phyloP scores from a whole-genome alignment of 2,113 vertebrate genomes.

The Tachycineta bicolor region DNA sequence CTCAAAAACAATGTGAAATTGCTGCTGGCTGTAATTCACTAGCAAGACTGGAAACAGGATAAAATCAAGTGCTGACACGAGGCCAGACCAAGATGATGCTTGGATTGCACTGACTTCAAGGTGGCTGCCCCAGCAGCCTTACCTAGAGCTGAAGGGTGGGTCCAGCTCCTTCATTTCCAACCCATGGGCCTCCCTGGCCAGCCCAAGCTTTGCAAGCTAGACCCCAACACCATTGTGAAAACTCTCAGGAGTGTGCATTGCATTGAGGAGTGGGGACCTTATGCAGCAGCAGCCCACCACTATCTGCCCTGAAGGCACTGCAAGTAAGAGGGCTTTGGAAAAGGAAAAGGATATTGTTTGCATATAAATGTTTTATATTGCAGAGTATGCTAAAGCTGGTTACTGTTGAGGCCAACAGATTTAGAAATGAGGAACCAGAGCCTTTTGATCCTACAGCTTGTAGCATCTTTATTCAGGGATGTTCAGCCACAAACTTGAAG shows the following conservation, averaged over 20 bases:
- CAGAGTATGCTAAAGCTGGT: neutral
- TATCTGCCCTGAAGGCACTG: neutral
- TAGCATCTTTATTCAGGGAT: neutral
- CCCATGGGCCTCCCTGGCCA: neutral
- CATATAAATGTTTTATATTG: neutral
- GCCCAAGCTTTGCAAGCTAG: neutral
- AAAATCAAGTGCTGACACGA: neutral
- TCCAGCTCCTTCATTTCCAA: neutral
- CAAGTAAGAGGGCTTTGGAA: neutral
- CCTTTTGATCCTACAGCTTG: neutral
- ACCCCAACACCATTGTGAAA: neutral
- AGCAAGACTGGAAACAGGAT: neutral
- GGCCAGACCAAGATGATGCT: neutral
- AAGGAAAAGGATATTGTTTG: neutral
- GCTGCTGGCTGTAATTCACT: neutral
- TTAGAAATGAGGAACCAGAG: neutral
- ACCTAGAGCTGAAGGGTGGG: neutral
- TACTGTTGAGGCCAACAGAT: neutral
- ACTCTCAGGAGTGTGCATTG: neutral
- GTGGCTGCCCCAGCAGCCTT: neutral
- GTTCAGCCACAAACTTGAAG: neutral
- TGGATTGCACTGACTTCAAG: neutral
- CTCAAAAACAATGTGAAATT: neutral
- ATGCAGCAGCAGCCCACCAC: neutral
- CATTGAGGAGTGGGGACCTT: neutral